phyloP scores from a whole-genome alignment of 2,888 invertebrate genomes.

The Temnothorax unifasciatus region DNA sequence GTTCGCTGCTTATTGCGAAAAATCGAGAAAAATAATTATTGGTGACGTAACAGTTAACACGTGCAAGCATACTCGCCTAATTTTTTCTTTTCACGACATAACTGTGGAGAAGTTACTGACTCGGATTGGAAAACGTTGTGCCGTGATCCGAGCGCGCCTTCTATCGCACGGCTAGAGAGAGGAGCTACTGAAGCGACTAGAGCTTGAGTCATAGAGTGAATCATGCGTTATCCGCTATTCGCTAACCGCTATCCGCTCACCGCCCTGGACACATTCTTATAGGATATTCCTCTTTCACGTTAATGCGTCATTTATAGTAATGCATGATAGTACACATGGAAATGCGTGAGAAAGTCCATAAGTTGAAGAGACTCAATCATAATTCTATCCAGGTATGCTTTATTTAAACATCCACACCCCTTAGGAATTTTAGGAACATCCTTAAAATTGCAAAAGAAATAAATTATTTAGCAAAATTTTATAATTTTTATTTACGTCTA shows the following conservation, averaged over 20 bases:
- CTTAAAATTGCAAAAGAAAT: too few relatives aligned
- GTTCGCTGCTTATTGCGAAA: not conserved
- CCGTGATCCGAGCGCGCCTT: slow-evolving; percentile 77
- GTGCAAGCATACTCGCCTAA: slow-evolving; percentile 52
- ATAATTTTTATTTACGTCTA: too few relatives aligned
- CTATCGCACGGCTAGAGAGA: slow-evolving; percentile 39
- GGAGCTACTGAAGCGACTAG: slow-evolving; percentile 53
- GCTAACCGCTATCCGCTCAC: not conserved
- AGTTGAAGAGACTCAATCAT: not conserved
- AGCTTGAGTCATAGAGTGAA: slow-evolving; percentile 81
- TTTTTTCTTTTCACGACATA: slow-evolving; percentile 74
- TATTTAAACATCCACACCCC: too few relatives aligned
- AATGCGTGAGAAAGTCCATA: slow-evolving; percentile 1
- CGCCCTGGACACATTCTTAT: slow-evolving; percentile 47
- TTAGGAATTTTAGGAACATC: too few relatives aligned
- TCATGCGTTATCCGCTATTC: slow-evolving; percentile 74
- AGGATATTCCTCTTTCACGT: slow-evolving; percentile 43
- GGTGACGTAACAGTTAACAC: slow-evolving; percentile 40
- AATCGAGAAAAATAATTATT: slow-evolving; percentile 9
- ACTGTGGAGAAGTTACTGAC: slow-evolving; percentile 76
- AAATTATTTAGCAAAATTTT: too few relatives aligned
- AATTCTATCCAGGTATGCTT: too few relatives aligned
- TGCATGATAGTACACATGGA: not conserved
- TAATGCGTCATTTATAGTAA: slow-evolving; percentile 40
- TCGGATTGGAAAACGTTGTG: slow-evolving; percentile 74